Evolutionary conservation across 2,888 invertebrate species (phyloP), one percentile per base, ranked within the genome.

Genomic region (Polymixis lichenea): DNA sequence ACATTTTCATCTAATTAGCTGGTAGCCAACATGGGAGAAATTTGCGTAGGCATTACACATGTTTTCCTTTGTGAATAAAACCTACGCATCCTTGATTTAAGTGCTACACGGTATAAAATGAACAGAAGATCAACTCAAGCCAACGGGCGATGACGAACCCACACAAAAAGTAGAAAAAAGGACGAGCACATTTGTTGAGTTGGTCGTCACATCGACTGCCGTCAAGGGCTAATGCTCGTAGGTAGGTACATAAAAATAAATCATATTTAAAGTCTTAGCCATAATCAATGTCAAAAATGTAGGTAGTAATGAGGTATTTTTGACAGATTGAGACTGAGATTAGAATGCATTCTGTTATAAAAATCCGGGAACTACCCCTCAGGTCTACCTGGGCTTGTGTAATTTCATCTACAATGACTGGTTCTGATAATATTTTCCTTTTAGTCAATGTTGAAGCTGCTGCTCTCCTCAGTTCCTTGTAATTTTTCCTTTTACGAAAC

Each of bases 1-100:
- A 56, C 32, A 58, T 66, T 83, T 83, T 60, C 67, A 78, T 46
- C 51, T 86, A 70, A 82, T 78, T 61, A 73, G 38, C 38, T 56
- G 17, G 22, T 61, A 25, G 13, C 22, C 2, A 46, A 65, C 38
- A 66, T 38, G 43, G 32, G 43, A 58, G 28, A 71, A 78, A 55
- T 72, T 71, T 67, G 64, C 56, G 86, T 86, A 71, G 78, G 70
- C 25, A 25, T 56, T 22, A 56, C 69, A 70, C 38, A 75, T 55
- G 73, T 61, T 85, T 81, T 61, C 77, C 28, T 71, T 70, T 72
- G 51, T 61, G 8, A 25, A 72, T 51, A 28, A 38, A 61, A 64
- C 70, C 75, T 85, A 85, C 66, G 64, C 68, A 53, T 28, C 38
- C 46, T 82, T 66, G 38, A 38, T 49, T 73, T 73, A 38, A n/a